A percentile compares a stretch with the other conserved stretches of the same genome.
These are phyloP conservation scores for Hippocampus guttulatus DNA, from an alignment of 2,113 vertebrate genomes.

Conservation along the genomic window DNA sequence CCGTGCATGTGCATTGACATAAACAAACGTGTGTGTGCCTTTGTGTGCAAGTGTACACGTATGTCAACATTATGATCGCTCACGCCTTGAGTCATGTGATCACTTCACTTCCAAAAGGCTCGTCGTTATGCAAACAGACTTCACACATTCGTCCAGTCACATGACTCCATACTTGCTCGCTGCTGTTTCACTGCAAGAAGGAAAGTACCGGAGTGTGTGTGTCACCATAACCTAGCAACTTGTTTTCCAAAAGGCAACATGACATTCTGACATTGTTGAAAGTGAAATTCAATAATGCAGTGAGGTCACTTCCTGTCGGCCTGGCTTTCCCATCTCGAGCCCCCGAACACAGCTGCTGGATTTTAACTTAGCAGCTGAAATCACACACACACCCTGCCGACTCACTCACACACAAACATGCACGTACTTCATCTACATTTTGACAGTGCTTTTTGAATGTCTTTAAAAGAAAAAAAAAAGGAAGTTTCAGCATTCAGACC, in stretches of 20 bases:
- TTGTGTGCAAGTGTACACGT: too few species aligned
- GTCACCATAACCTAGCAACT: background rate
- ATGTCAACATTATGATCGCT: background rate
- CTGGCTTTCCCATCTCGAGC: conserved; percentile 34
- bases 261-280: background rate
- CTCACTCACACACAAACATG: conserved; percentile 7
- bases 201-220: conserved; percentile 1
- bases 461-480: conserved; percentile 6
- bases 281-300: background rate
- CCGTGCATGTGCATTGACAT: too few species aligned
- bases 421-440: conserved; percentile 16
- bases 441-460: conserved; percentile 8
- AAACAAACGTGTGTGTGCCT: too few species aligned
- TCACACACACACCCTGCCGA: conserved; percentile 19
- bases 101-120: background rate
- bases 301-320: background rate
- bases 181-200: conserved; percentile 1
- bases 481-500: conserved; percentile 26
- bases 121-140: background rate
- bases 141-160: conserved; percentile 1
- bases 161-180: conserved; percentile 1
- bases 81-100: background rate
- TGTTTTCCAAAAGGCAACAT: conserved; percentile 7
- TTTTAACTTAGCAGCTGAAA: conserved; percentile 31
- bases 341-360: conserved; percentile 14